Evolutionary conservation across 1,140 invertebrate genomes (phyloP), one percentile per base, ranked within the genome.

Genomic region (Scaptodrosophila lebanonensis): DNA sequence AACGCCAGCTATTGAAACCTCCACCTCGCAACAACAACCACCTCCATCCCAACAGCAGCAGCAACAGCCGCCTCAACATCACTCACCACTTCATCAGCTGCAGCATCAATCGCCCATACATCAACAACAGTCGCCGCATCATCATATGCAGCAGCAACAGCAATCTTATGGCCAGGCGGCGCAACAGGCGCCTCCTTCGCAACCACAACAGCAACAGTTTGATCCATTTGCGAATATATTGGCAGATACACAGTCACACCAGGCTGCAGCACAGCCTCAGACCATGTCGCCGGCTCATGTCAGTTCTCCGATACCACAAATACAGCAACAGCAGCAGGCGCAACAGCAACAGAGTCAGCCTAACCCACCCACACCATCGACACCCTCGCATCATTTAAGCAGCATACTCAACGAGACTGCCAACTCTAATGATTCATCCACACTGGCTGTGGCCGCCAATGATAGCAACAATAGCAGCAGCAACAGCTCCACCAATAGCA

Each of bases 401-500:
- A 85, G 83, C 43, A 85, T 85, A 18, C 67, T 85, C 0, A 85
- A 85, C 32, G 84, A 85, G 27, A 85, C 84, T 2, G 83, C 83
- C 12, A 85, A 85, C 27, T 85, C 84, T 5, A 85, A 85, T 64
- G 84, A 85, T 54, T 85, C 84, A 12, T 85, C 83, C 8, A 85
- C 84, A 5, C 29, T 85, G 35, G 83, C 83, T 1, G 77, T 85
- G 16, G 84, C 71, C 13, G 84, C 83, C 15, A 85, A 85, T 12
- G 83, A 85, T 8, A 85, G 84, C 59, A 86, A 86, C 60, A 85
- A 86, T 13, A 86, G 84, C 45, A 86, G 79, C 52, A 85, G 84
- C 52, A 86, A 86, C 48, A 85, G 84, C 40, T 84, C 84, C 43
- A 85, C 84, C 12, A 86, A 86, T 29, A 86, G 84, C 54, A 86